phyloP scores from a whole-genome alignment of 2,113 vertebrate genomes.

The Labeo rohita region DNA sequence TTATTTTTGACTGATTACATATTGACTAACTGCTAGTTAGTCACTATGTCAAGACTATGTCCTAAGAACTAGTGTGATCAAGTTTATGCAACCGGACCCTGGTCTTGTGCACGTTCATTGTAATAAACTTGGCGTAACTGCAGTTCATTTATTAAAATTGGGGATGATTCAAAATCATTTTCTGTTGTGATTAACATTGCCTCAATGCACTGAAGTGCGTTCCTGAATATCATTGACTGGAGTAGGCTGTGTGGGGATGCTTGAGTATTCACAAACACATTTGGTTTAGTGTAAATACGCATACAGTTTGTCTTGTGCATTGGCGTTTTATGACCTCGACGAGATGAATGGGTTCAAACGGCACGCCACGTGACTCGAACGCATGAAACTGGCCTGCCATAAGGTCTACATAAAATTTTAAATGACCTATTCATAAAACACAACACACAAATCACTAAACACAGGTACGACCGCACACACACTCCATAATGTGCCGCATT shows the following conservation, averaged over 20 bases:
- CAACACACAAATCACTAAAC: constrained; percentile 78
- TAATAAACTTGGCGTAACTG: background rate
- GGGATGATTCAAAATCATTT: background rate
- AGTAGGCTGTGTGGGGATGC: background rate
- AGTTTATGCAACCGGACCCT: background rate
- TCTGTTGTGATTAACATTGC: no score
- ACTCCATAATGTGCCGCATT: constrained; percentile 86
- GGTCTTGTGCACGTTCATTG: background rate
- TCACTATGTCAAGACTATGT: no score
- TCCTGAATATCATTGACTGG: no score
- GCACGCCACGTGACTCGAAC: background rate
- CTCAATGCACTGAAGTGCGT: no score
- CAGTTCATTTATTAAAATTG: background rate
- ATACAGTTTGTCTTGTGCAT: background rate
- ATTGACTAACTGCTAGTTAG: background rate
- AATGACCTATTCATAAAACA: constrained; percentile 81
- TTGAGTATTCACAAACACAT: constrained; percentile 1
- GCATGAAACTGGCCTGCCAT: background rate
- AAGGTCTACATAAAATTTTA: constrained; percentile 17
- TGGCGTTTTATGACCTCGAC: constrained; percentile 34
- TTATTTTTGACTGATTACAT: no score
- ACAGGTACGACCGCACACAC: constrained; percentile 88
- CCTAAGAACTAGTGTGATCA: background rate
- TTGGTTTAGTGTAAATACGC: background rate
- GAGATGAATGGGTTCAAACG: constrained; percentile 4